Evolutionary conservation across 1,140 invertebrate genomes (phyloP).

Genomic region (Thaumatotibia leucotreta): DNA sequence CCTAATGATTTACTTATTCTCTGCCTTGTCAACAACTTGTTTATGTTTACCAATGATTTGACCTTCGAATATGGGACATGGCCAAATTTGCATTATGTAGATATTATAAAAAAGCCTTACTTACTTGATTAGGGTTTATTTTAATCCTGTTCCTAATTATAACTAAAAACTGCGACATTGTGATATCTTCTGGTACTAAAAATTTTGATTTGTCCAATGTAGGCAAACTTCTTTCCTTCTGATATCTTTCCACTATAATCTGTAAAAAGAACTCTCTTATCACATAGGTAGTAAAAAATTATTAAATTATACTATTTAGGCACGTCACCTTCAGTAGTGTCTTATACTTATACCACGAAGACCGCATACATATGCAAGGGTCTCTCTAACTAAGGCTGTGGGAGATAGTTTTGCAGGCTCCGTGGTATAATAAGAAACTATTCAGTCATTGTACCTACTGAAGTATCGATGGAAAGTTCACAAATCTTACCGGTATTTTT

Average conservation of each 20-base stretch:
- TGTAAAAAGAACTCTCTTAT: slow-evolving; percentile 56
- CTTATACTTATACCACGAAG: too few species aligned
- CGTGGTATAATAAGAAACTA: too few species aligned
- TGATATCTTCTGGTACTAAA: slow-evolving; percentile 87
- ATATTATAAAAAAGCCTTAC: slow-evolving; percentile 9
- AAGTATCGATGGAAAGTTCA: background rate
- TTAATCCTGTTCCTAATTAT: slow-evolving; percentile 82
- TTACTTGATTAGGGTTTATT: slow-evolving; percentile 71
- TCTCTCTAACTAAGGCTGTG: too few species aligned
- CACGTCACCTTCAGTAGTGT: too few species aligned
- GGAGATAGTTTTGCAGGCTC: too few species aligned
- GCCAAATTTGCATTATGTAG: background rate
- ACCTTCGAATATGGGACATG: background rate
- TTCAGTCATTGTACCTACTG: too few species aligned
- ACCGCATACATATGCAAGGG: too few species aligned
- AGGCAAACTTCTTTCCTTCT: slow-evolving; percentile 83
- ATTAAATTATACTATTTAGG: too few species aligned
- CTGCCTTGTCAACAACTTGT: background rate
- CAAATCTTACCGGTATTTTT: slow-evolving; percentile 78
- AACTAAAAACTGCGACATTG: slow-evolving; percentile 87
- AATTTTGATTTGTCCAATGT: slow-evolving; percentile 86
- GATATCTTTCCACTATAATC: slow-evolving; percentile 85
- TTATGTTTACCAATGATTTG: background rate
- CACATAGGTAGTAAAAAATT: too few species aligned
- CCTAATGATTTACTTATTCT: background rate